Percentiles rank a stretch among this genome's conserved stretches.
These are phyloP conservation scores for Phocoena phocoena DNA, from an alignment of 2,113 vertebrate species.

Conservation along the genomic window DNA sequence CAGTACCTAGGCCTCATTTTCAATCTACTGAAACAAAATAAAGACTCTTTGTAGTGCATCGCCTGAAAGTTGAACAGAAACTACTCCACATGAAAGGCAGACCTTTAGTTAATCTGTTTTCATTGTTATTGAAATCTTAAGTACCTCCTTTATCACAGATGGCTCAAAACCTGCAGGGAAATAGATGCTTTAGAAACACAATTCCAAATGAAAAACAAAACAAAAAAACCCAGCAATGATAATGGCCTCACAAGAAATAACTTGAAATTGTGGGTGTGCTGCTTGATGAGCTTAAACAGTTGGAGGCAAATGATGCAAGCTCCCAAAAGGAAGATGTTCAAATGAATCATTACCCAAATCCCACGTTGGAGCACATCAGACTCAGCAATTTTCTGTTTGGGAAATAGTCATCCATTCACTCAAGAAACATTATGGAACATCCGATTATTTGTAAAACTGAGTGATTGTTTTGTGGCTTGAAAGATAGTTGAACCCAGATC, in stretches of 20 bases:
- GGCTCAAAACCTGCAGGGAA: constrained; percentile 59
- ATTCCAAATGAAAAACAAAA: constrained; percentile 62
- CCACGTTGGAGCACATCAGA: neutral
- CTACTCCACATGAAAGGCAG: constrained; percentile 60
- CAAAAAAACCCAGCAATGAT: neutral
- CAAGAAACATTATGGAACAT: neutral
- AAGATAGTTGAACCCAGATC: neutral
- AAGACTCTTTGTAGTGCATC: constrained; percentile 62
- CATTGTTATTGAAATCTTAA: constrained; percentile 68
- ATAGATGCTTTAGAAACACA: constrained; percentile 11
- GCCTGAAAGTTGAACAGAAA: constrained; percentile 62
- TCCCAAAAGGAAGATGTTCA: constrained; percentile 5
- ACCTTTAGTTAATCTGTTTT: constrained; percentile 70
- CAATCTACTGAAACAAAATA: constrained; percentile 67
- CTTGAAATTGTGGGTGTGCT: constrained; percentile 1
- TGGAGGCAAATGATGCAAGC: constrained; percentile 53
- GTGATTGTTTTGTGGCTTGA: neutral
- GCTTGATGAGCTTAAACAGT: constrained; percentile 65
- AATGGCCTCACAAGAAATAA: constrained; percentile 61
- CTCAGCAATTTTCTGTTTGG: neutral
- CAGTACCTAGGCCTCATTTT: neutral
- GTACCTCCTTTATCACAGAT: constrained; percentile 61
- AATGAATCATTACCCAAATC: neutral
- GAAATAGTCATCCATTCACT: neutral
- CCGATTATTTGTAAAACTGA: neutral